Evolutionary conservation across 1,140 invertebrate genomes (phyloP), one percentile per base, ranked within the genome.

Genomic region (Scaptomyza montana): DNA sequence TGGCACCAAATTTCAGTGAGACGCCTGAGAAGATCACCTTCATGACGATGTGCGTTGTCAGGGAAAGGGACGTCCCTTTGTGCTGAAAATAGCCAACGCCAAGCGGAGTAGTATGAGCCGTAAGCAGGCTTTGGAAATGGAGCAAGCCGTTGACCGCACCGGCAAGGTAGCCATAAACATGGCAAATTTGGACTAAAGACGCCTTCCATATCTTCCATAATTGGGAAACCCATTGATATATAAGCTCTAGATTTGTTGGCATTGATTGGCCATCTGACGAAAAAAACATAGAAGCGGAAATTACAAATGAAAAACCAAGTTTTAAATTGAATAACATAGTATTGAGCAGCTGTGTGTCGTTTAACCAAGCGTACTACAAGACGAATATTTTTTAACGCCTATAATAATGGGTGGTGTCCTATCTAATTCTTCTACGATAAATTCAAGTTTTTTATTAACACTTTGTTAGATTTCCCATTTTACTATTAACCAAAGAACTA

Each of bases 161-260:
- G 89, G 93, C 12, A 92, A 94, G 47, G 94, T 96, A 6, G 93
- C 95, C 64, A 94, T 97, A 1, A 93, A 93, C 98, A 99, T 93
- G 97, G 98, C 1, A 98, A 99, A 93, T 97, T 99, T 91, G 96
- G 96, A 12, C 93, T 98, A 45, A 98, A 98, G 0, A 91, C 90
- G 10, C 98, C 98, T 0, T 93, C 94, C 1, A 92, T 94, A 59
- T 64, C 91, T 50, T 91, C 91, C 6, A 92, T 94, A 21, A 73
- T 94, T 19, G 93, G 94, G 41, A 93, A 94, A 68, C 95, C 96
- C 90, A 96, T 98, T 28, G 95, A 97, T 82, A 95, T 97, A 72
- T 92, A 95, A 19, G 94, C 95, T 8, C 91, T 96, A 4, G 95
- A 96, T 86, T 96, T 0, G 93, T 93, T 12, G 93, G 93, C 19